These are phyloP conservation scores for Emydoidea blandingii DNA, from an alignment of 2,797 vertebrate species.

Conservation along the genomic window DNA sequence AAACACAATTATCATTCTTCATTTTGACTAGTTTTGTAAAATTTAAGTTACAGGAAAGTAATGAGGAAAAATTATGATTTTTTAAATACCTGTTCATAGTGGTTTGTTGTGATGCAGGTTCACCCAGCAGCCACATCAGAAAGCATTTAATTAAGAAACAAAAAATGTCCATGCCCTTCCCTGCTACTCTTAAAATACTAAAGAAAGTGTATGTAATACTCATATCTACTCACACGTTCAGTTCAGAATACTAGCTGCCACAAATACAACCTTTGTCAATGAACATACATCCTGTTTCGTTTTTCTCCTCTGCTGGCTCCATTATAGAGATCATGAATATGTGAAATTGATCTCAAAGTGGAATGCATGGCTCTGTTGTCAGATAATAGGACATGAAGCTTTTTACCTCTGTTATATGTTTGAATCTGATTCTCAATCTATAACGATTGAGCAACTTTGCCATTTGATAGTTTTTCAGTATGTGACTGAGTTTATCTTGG, in stretches of 20 bases:
- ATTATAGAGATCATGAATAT: conserved; percentile 14
- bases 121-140: not conserved
- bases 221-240: conserved; percentile 20
- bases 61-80: conserved; percentile 8
- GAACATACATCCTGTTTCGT: not conserved
- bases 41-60: not conserved
- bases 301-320: not conserved
- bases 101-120: not conserved
- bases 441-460: not conserved
- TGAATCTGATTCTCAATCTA: not conserved
- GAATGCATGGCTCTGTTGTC: not conserved
- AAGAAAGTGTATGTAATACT: conserved; percentile 34
- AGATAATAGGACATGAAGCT: not conserved
- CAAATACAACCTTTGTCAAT: conserved; percentile 1
- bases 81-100: conserved; percentile 1
- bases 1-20: not conserved
- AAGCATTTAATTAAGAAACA: conserved; percentile 30
- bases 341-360: conserved; percentile 21
- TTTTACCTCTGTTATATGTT: not conserved
- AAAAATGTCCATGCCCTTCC: not conserved
- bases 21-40: not conserved
- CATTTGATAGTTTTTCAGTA: not conserved
- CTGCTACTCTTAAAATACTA: conserved; percentile 57
- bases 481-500: not conserved
- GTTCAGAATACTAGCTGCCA: not conserved